phyloP scores from a whole-genome alignment of 2,113 vertebrate genomes.

The Caracal caracal region DNA sequence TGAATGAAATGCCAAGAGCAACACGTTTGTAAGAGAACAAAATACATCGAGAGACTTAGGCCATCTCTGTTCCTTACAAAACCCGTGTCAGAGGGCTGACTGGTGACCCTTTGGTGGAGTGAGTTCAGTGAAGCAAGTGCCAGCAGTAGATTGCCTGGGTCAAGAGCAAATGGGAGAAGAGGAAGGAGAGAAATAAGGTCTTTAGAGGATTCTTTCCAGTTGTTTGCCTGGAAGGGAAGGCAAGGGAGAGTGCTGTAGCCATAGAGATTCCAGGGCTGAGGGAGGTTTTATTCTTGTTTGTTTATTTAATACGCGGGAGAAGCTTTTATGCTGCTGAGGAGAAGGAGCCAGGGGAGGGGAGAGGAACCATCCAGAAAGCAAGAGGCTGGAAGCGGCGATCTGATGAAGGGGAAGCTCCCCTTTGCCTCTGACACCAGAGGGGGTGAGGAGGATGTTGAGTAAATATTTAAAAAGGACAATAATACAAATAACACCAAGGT shows the following conservation, averaged over 20 bases:
- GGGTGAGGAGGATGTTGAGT: not conserved
- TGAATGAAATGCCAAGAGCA: not conserved
- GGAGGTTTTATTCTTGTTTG: not conserved
- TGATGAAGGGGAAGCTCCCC: not conserved
- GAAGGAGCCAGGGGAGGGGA: not conserved
- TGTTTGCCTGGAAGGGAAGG: not conserved
- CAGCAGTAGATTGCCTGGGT: not conserved
- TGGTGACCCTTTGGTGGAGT: not conserved
- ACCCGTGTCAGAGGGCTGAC: rapidly evolving
- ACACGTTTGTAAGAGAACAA: not conserved
- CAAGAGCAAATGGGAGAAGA: not conserved
- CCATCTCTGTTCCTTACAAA: not conserved
- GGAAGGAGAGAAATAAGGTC: not conserved
- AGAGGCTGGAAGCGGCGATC: not conserved
- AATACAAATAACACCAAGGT: not conserved
- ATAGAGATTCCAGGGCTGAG: not conserved
- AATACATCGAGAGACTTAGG: not conserved
- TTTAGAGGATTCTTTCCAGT: not conserved
- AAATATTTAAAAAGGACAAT: slow-evolving; percentile 46
- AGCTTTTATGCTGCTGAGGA: not conserved
- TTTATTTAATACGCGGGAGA: not conserved
- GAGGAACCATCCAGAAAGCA: not conserved
- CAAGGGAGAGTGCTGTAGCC: not conserved
- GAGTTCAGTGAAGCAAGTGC: too few relatives aligned
- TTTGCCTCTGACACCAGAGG: not conserved